Evolutionary conservation across 2,797 vertebrate genomes (phyloP).

Genomic region (Pristis pectinata): DNA sequence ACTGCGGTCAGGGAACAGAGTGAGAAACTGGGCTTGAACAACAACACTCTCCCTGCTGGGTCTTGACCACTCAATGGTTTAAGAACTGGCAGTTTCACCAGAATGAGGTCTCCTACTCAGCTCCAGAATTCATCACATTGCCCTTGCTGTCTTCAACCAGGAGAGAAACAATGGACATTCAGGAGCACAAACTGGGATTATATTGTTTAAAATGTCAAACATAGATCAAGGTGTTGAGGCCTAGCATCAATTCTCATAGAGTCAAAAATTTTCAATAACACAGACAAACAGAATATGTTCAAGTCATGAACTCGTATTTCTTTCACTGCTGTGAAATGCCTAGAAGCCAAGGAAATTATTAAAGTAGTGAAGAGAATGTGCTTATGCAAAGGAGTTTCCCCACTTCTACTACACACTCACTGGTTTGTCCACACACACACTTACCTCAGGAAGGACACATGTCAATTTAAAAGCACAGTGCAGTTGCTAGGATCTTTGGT

Average conservation of each 20-base stretch:
- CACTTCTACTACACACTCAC: not conserved
- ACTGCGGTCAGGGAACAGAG: not conserved
- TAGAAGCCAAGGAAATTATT: not conserved
- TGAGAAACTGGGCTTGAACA: not conserved
- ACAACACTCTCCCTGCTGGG: not conserved
- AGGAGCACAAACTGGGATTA: not conserved
- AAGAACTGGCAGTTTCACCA: not conserved
- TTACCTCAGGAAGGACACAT: not conserved
- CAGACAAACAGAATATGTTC: not conserved
- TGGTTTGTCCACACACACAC: not conserved
- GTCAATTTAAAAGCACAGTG: not conserved
- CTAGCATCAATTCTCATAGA: not conserved
- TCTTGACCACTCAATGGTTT: not conserved
- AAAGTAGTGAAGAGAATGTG: not conserved
- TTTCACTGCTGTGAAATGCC: not conserved
- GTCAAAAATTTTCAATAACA: not conserved
- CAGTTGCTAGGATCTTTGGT: not conserved
- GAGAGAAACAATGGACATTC: not conserved
- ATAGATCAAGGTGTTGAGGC: not conserved
- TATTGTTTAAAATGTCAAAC: not conserved
- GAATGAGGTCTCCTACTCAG: not conserved
- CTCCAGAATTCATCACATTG: not conserved
- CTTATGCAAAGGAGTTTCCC: no score
- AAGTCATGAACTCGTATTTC: not conserved
- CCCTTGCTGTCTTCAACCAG: not conserved